Conservation (phyloP, 2,888 invertebrate species). For the Tetragonisca angustula region DNA sequence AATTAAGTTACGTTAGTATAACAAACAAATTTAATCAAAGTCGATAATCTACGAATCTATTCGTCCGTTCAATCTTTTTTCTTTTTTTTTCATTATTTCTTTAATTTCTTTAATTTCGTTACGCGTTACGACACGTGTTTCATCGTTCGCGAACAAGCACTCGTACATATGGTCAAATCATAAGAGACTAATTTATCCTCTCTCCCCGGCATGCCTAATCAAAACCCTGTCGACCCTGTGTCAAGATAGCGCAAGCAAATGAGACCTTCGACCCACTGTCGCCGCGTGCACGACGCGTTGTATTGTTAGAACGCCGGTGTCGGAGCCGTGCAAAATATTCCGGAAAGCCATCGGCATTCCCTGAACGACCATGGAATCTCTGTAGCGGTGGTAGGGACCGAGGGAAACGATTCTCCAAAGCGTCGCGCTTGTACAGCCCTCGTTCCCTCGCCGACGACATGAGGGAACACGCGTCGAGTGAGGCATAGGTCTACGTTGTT, state of each 20-base stretch:
- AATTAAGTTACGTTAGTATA: too few relatives aligned
- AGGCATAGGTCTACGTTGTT: constrained; percentile 66
- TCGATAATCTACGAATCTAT: too few relatives aligned
- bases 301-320: constrained; percentile 11
- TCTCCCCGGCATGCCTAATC: background rate
- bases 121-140: too few relatives aligned
- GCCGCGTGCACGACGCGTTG: background rate
- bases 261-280: constrained; percentile 48
- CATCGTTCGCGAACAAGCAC: too few relatives aligned
- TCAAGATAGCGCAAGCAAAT: background rate
- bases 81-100: too few relatives aligned
- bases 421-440: constrained; percentile 39
- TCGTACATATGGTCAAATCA: too few relatives aligned
- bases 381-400: constrained; percentile 1
- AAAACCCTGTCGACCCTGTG: background rate
- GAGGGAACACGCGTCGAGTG: constrained; percentile 35
- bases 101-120: too few relatives aligned
- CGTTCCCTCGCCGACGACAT: constrained; percentile 17
- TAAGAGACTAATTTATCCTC: background rate
- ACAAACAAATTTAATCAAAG: too few relatives aligned
- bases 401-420: constrained; percentile 48
- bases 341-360: constrained; percentile 50
- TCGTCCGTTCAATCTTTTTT: too few relatives aligned
- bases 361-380: constrained; percentile 54
- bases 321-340: constrained; percentile 56